These are phyloP conservation scores for Poeciliopsis gracilis DNA, from an alignment of 2,797 vertebrate genomes.

Conservation along the genomic window DNA sequence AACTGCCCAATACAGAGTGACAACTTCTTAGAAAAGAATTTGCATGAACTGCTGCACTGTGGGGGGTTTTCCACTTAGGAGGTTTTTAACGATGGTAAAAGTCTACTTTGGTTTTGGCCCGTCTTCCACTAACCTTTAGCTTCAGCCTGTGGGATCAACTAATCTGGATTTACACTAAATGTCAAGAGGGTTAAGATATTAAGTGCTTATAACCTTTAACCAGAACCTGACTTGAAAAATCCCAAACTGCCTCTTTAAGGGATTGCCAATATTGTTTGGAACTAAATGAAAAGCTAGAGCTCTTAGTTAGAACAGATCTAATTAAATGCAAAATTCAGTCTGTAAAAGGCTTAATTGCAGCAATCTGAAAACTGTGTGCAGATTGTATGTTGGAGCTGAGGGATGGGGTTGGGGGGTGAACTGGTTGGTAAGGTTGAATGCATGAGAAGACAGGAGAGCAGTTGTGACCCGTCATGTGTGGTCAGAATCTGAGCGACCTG, in stretches of 20 bases:
- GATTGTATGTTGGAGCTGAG: background rate
- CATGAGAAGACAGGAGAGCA: conserved; percentile 32
- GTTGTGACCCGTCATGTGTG: conserved; percentile 57
- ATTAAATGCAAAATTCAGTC: background rate
- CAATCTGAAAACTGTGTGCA: background rate
- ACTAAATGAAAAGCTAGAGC: background rate
- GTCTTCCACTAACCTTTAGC: background rate
- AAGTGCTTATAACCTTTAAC: conserved; percentile 1
- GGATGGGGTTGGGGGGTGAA: background rate
- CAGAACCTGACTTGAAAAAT: background rate
- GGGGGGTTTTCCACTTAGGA: background rate
- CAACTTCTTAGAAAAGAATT: background rate
- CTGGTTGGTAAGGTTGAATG: conserved; percentile 10
- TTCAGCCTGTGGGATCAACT: background rate
- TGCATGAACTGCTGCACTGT: background rate
- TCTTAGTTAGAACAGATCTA: background rate
- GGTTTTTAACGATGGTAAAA: background rate
- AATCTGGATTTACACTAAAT: conserved; percentile 3
- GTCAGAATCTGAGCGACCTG: conserved; percentile 39
- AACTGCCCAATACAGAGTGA: background rate
- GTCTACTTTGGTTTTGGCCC: background rate
- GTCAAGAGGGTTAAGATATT: conserved; percentile 8
- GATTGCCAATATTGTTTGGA: background rate
- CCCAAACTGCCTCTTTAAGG: background rate
- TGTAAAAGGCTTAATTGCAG: background rate